Evolutionary conservation across 2,113 vertebrate species (phyloP).

Genomic region (Pachypanchax playfairii): DNA sequence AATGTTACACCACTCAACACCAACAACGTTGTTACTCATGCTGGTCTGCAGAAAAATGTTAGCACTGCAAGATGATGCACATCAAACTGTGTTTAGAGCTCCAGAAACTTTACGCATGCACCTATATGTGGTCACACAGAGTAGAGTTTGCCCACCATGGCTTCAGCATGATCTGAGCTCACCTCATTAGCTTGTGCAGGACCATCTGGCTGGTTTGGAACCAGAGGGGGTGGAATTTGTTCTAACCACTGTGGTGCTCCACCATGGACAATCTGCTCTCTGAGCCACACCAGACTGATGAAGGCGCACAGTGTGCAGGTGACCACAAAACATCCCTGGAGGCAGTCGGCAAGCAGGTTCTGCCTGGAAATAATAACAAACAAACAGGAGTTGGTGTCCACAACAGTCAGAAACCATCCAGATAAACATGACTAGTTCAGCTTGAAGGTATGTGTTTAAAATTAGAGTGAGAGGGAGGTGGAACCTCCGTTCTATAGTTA

Average conservation of each 20-base stretch:
- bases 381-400: neutral
- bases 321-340: slow-evolving; percentile 97
- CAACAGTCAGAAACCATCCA: neutral
- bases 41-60: too few relatives aligned
- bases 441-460: too few relatives aligned
- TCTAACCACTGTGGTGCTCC: slow-evolving; percentile 95
- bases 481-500: too few relatives aligned
- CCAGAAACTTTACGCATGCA: too few relatives aligned
- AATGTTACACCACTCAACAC: too few relatives aligned
- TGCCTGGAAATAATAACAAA: slow-evolving; percentile 85
- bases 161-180: slow-evolving; percentile 19
- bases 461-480: too few relatives aligned
- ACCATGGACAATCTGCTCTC: slow-evolving; percentile 95
- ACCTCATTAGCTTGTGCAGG: slow-evolving; percentile 89
- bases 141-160: too few relatives aligned
- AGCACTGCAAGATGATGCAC: too few relatives aligned
- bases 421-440: neutral
- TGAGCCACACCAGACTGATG: slow-evolving; percentile 96
- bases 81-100: too few relatives aligned
- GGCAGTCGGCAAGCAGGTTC: slow-evolving; percentile 94
- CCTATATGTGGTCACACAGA: too few relatives aligned
- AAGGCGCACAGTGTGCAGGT: slow-evolving; percentile 97
- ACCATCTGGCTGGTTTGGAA: slow-evolving; percentile 77
- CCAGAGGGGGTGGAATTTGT: slow-evolving; percentile 87
- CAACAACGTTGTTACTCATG: too few relatives aligned